Conservation (phyloP, 2,113 vertebrate species). For the Alethe diademata region DNA sequence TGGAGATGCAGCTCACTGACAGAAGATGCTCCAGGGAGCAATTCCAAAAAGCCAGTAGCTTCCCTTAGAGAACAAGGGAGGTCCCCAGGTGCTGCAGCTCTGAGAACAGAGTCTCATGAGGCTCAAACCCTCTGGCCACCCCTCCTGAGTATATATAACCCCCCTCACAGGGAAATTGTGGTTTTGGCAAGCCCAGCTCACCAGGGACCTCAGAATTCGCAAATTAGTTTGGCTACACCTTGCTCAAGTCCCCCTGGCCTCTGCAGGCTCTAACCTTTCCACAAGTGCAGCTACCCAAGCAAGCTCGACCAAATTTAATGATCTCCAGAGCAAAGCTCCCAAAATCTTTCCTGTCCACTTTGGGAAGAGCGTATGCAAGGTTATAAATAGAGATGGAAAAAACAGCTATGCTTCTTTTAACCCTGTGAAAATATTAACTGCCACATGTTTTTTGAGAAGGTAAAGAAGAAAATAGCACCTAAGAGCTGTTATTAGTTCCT, state of each 20-base stretch:
- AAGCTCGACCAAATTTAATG: background rate
- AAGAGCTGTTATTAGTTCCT: slow-evolving; percentile 49
- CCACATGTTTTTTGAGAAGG: slow-evolving; percentile 2
- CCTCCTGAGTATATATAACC: fast-evolving
- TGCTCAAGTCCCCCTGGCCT: background rate
- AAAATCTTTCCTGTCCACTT: background rate
- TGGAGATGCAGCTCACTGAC: background rate
- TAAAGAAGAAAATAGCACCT: slow-evolving; percentile 47
- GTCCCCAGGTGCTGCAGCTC: background rate
- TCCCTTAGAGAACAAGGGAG: background rate
- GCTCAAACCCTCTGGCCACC: too few relatives aligned
- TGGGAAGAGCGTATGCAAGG: background rate
- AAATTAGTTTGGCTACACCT: background rate
- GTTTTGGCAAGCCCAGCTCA: background rate
- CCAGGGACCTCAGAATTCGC: background rate
- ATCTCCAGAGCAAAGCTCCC: background rate
- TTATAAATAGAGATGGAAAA: slow-evolving; percentile 35
- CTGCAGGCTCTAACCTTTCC: background rate
- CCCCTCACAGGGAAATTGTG: background rate
- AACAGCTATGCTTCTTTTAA: background rate
- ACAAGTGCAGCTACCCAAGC: background rate
- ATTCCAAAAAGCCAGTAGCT: background rate
- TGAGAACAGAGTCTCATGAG: background rate
- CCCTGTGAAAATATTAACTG: background rate
- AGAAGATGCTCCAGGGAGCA: background rate